Base-by-base conservation (phyloP, 2,797 vertebrate genomes). In the Sebastes itinus region DNA sequence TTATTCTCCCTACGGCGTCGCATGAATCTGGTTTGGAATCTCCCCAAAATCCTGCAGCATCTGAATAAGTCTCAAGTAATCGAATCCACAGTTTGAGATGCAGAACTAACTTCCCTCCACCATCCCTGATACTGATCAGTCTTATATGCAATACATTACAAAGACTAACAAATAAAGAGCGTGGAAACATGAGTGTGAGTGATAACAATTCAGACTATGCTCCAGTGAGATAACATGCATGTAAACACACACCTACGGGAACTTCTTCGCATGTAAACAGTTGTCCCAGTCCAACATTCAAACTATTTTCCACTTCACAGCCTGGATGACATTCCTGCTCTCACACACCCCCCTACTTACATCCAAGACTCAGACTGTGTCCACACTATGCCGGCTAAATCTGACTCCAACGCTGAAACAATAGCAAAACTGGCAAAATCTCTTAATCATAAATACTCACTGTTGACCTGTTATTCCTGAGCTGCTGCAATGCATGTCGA, bases 281-380 rank as follows among this genome's bases (percentile, higher is more conserved):
- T 46, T 7, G 49, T 69, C 75, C 27, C 76, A 20, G 56, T 80
- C 82, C 69, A 77, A 61, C 64, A 81, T 49, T 85, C 49, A 74
- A 86, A 76, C 79, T 84, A 86, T 87, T 87, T 88, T 85, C 86
- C 86, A 85, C 84, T 88, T 81, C 75, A 64, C 59, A 60, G 75
- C 10, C 75, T 30, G 54, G 64, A 71, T 13, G 76, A 80, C 54
- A 49, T 78, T 77, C 75, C 80, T 66, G 54, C 59, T 54, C 72
- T 38, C 62, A 62, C 77, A 81, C 77, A 61, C 55, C 3, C 32
- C 25, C 32, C 22, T 35, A 22, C 60, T 35, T 18, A 56, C 30
- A 76, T 9, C 38, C 32, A 4, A 20, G 11, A 22, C 68, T 54
- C 60, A 62, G 38, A 65, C 67, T 8, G 3, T 1, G 5, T 20